Percentiles rank a stretch among this genome's conserved stretches.
Conservation (phyloP, 2,888 invertebrate genomes). For the Campoplex nolae region DNA sequence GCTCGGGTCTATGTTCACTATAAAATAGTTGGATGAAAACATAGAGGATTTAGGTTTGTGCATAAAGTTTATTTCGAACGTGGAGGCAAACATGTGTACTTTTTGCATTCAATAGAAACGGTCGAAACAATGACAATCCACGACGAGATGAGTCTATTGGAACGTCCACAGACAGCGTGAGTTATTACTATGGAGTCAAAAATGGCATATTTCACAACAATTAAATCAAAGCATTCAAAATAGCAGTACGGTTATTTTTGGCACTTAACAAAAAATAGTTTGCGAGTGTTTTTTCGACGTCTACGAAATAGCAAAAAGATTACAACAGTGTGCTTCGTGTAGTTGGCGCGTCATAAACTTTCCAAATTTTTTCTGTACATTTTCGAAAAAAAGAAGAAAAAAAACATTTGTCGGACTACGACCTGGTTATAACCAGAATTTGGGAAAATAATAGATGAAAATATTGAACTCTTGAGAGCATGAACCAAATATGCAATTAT, state of each 20-base stretch:
- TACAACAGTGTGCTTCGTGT: not conserved
- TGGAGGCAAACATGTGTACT: not conserved
- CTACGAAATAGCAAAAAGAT: not conserved
- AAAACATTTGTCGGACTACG: not conserved
- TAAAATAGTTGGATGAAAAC: not conserved
- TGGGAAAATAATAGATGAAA: not conserved
- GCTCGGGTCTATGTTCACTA: no score
- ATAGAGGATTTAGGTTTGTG: not conserved
- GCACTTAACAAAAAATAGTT: not conserved
- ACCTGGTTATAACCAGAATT: not conserved
- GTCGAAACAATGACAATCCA: not conserved
- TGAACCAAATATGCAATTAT: not conserved
- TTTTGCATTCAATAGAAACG: not conserved
- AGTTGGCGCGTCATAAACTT: not conserved
- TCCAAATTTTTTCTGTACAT: not conserved
- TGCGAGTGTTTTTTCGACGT: not conserved
- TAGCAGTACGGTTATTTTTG: not conserved
- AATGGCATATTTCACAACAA: not conserved
- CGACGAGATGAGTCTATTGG: not conserved
- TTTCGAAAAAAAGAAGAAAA: not conserved
- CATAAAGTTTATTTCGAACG: not conserved
- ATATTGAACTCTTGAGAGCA: no score
- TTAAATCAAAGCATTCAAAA: not conserved
- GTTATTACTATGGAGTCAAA: not conserved
- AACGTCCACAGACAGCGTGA: not conserved